Base-by-base conservation (phyloP, 2,888 invertebrate genomes). In the Scaptomyza polygonia region DNA sequence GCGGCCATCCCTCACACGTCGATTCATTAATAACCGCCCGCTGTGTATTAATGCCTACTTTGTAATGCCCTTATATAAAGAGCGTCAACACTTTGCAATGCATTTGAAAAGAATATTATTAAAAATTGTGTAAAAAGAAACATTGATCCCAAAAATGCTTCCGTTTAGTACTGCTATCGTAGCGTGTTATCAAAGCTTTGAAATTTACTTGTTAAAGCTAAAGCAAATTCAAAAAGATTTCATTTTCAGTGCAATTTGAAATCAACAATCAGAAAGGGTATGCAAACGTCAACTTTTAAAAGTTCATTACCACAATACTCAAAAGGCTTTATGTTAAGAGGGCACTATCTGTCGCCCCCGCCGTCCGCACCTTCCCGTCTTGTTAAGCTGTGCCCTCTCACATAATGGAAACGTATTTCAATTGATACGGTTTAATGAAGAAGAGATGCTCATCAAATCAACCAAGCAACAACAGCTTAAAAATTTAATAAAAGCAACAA, bases 21-120 rank as follows among this genome's bases (percentile, higher is more conserved):
- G 79, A 86, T 79, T 88, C 84, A 72, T 75, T 89, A 89, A 88
- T 88, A 79, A 82, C 89, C 88, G 70, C 88, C 88, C 76, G 89
- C 77, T 80, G 88, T 67, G 73, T 65, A 69, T 73, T 79, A 73
- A 79, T 72, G 51, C 66, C 16, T 51, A 42, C 56, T 27, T 30
- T 58, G 53, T 27, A 44, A 49, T 56, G 42, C 27, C 12, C 43
- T 44, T 6, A 11, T 39, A 5, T 27, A 21, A 18, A 9, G 29
- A 36, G 57, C 52, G 58, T 56, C 7, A 40, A 8, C 6, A 40
- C 21, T 36, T 1, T 29, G 5, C 11, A 5, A 52, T 29, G 2
- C 4, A 14, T n/a, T 18, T 32, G 3, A 40, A 29, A 14, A 21
- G 21, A 21, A 16, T 21, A 3, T 21, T 21, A 21, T 21, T 21